Evolutionary conservation across 2,888 invertebrate species (phyloP).

Genomic region (Protonemura montana): DNA sequence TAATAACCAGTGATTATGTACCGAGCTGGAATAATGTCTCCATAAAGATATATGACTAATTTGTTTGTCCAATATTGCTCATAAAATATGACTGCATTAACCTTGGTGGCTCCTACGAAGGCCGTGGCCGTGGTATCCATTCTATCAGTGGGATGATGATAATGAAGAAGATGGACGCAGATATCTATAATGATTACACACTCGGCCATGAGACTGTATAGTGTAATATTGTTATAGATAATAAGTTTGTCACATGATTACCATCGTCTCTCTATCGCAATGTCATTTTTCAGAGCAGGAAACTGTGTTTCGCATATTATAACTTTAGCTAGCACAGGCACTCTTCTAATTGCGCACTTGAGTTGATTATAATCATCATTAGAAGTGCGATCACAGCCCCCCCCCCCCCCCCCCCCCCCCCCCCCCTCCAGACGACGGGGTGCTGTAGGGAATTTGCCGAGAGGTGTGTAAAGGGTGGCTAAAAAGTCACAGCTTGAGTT

Average conservation of each 20-base stretch:
- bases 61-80: constrained; percentile 41
- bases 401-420: no score
- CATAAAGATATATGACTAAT: constrained; percentile 40
- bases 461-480: background rate
- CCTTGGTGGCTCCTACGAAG: constrained; percentile 30
- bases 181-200: background rate
- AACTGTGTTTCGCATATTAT: background rate
- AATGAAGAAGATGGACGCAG: constrained; percentile 20
- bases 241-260: constrained; percentile 5
- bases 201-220: background rate
- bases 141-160: constrained; percentile 21
- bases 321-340: background rate
- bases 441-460: background rate
- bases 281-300: constrained; percentile 3
- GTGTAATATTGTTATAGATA: constrained; percentile 1
- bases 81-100: constrained; percentile 40
- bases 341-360: background rate
- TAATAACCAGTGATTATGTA: background rate
- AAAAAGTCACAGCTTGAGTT: no score
- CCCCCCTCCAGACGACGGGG: background rate
- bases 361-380: background rate
- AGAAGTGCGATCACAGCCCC: background rate
- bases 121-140: constrained; percentile 22
- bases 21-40: constrained; percentile 24
- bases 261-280: background rate